A percentile compares a stretch with the other conserved stretches of the same genome.
These are phyloP conservation scores for Luehdorfia chinensis DNA, from an alignment of 1,140 invertebrate genomes.

Conservation along the genomic window DNA sequence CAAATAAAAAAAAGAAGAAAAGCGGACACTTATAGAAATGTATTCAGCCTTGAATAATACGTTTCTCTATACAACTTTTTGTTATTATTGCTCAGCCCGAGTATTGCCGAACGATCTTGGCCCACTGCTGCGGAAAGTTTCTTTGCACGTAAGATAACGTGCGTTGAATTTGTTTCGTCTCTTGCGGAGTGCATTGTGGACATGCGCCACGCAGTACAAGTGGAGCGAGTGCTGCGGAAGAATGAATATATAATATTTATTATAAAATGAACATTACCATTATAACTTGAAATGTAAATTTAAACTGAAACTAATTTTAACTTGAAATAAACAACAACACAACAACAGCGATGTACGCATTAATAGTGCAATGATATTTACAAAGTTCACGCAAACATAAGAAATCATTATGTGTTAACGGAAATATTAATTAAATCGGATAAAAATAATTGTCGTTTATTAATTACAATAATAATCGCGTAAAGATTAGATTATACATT, in stretches of 20 bases:
- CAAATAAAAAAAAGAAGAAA: not conserved
- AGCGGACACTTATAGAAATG: not conserved
- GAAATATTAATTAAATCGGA: too few relatives aligned
- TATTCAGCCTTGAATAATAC: constrained; percentile 11
- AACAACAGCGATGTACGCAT: too few relatives aligned
- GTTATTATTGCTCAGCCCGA: constrained; percentile 56
- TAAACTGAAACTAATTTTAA: too few relatives aligned
- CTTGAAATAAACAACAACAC: too few relatives aligned
- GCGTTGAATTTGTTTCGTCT: constrained; percentile 82
- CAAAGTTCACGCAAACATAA: too few relatives aligned
- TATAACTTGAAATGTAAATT: too few relatives aligned
- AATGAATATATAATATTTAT: constrained; percentile 32
- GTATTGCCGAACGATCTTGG: constrained; percentile 82
- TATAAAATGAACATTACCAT: not conserved
- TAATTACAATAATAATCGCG: too few relatives aligned
- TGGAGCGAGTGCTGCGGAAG: constrained; percentile 82
- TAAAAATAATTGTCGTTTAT: too few relatives aligned
- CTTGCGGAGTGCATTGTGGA: constrained; percentile 81
- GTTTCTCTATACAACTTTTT: constrained; percentile 12
- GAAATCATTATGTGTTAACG: too few relatives aligned
- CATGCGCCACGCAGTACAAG: constrained; percentile 82
- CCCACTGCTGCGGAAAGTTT: constrained; percentile 84
- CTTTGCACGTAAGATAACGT: constrained; percentile 83
- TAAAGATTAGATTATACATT: too few relatives aligned
- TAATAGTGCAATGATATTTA: too few relatives aligned